Evolutionary conservation across 2,888 invertebrate genomes (phyloP), one percentile per base, ranked within the genome.

Genomic region (Lutraria lutraria): DNA sequence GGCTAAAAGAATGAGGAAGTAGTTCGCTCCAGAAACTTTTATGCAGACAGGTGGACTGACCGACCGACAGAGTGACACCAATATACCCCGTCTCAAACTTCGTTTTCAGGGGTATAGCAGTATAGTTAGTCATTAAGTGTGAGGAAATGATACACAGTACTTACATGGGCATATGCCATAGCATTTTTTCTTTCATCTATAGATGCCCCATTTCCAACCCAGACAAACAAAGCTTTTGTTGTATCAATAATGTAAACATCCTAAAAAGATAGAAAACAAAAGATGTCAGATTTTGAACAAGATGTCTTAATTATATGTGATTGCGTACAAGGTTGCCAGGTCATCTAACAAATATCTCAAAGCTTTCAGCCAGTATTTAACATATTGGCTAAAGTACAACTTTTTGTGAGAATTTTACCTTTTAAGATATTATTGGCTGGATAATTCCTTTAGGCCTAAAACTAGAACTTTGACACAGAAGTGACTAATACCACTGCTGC

Each of bases 161-260:
- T 94, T 93, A 96, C 96, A 93, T 95, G 95, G 81, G 95, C 96
- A 92, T 95, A 94, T 29, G 91, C 86, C 25, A 96, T 34, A 8
- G 93, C 95, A 88, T 95, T 95, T 60, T 90, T 94, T 86, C 93
- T 95, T 90, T 96, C 96, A 54, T 86, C 93, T 15, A 86, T 12
- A 12, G 95, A 95, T 21, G 95, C 95, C 79, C 90, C 93, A 13
- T 19, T 83, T 19, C 96, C 96, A 81, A 96, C 88, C 94, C 94
- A 95, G 29, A 95, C 95, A 92, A 93, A 95, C 29, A 95, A 90
- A n/a, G 92, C 91, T 25, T 90, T 90, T 6, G 93, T 94, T 34
- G 89, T 92, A 89, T 96, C 95, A 56, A 94, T 90, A 8, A 96
- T 87, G 89, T 95, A 95, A 21, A 95, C 96, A 94, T 96, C 96